These are phyloP conservation scores for Anguilla pacifica DNA, from an alignment of 2,797 vertebrate genomes.

Conservation along the genomic window DNA sequence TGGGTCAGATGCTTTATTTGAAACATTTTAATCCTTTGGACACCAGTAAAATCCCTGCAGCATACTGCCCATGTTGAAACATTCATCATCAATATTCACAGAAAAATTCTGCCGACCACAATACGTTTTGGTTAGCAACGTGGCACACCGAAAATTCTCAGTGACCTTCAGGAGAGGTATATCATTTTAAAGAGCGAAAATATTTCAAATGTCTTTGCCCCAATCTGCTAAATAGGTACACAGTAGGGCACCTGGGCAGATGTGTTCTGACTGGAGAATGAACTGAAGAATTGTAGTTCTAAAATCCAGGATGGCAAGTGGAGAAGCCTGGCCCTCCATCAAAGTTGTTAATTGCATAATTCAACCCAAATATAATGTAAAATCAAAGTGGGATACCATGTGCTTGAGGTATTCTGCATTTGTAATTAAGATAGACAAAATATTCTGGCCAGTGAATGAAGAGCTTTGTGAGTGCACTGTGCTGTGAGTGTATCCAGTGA, in stretches of 20 bases:
- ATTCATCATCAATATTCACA: neutral
- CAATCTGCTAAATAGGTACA: neutral
- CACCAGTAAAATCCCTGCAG: neutral
- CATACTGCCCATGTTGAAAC: neutral
- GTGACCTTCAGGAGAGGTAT: too few species aligned
- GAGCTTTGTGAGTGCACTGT: neutral
- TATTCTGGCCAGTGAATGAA: too few species aligned
- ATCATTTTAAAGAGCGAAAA: too few species aligned
- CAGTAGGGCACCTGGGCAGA: neutral
- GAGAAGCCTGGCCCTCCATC: neutral
- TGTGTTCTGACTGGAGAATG: neutral
- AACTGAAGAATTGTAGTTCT: neutral
- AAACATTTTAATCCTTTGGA: neutral
- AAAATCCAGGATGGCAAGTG: neutral
- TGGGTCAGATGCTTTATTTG: neutral
- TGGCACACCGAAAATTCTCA: too few species aligned
- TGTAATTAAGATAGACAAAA: neutral
- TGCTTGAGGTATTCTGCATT: neutral
- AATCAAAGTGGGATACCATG: neutral
- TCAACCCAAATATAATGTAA: neutral
- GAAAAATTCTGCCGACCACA: neutral
- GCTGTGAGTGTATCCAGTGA: neutral
- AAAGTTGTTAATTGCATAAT: neutral
- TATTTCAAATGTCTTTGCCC: neutral
- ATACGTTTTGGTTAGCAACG: neutral